Evolutionary conservation across 2,797 vertebrate genomes (phyloP).

Genomic region (Aldrovandia affinis): DNA sequence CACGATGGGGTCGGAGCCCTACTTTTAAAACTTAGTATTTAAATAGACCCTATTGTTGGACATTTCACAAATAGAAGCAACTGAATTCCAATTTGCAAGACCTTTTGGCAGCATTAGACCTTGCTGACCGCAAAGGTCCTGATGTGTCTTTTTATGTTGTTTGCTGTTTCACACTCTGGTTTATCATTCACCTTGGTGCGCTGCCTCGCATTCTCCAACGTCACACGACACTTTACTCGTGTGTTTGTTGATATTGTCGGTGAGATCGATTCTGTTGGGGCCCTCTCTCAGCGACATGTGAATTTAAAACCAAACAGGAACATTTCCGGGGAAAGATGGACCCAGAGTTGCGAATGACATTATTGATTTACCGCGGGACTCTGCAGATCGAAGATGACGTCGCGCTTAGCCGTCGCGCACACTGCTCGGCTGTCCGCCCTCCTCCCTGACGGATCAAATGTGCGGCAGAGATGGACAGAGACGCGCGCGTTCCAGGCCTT

Average conservation of each 20-base stretch:
- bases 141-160: constrained; percentile 76
- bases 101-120: constrained; percentile 72
- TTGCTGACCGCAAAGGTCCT: constrained; percentile 64
- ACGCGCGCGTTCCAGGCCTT: neutral
- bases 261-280: constrained; percentile 68
- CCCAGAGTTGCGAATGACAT: constrained; percentile 79
- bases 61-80: constrained; percentile 75
- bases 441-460: constrained; percentile 13
- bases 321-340: constrained; percentile 72
- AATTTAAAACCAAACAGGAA: constrained; percentile 56
- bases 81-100: constrained; percentile 74
- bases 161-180: constrained; percentile 72
- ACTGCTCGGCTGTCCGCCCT: constrained; percentile 41
- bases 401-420: constrained; percentile 55
- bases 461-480: neutral
- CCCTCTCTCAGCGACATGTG: constrained; percentile 65
- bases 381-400: constrained; percentile 62
- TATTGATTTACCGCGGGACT: constrained; percentile 70
- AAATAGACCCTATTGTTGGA: constrained; percentile 70
- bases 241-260: constrained; percentile 73
- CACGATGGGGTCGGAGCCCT: neutral
- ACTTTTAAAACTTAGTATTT: neutral
- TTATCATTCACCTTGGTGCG: constrained; percentile 76
- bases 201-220: constrained; percentile 67
- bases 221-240: constrained; percentile 68